Base-by-base conservation (phyloP, 2,113 vertebrate species). In the Corvus cornix region DNA sequence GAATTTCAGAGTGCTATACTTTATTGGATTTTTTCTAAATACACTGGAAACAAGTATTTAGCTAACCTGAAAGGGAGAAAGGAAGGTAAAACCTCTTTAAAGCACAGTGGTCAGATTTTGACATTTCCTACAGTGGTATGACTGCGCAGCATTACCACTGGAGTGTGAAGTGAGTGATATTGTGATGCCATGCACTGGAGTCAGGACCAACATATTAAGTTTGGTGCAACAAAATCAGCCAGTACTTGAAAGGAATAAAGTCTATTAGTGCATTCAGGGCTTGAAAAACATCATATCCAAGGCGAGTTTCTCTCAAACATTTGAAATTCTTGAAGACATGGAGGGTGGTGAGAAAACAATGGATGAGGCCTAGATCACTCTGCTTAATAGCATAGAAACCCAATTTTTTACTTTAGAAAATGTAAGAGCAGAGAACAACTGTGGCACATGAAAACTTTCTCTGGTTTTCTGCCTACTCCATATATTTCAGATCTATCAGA, bases 101-200 rank as follows among this genome's bases (percentile, higher is more conserved):
- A 15, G n/a, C 8, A 55, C 7, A 66, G 20, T 3, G 1, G 13
- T 43, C 48, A 66, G 46, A 46, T 9, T 76, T 76, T 39, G n/a
- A 6, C 46, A 20, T 82, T 35, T 73, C 26, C 39, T n/a, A 31
- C 10, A 0, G 0, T 16, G 2, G 6, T 31, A 30, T n/a, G 46
- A 43, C n/a, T 44, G n/a, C 33, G 31, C 39, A 51, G 30, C 0
- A 4, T 64, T 39, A 52, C 35, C 31, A 28, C 66, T 64, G 48
- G n/a, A n/a, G 35, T 1, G 7, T 11, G 16, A 66, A 46, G 44
- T 62, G 64, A 84, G 11, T 37, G 52, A 44, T 19, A 15, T 2
- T 70, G 24, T 8, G 39, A 63, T 63, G 48, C 8, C 20, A 46
- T 5, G 6, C 28, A 9, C 37, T 51, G 23, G 31, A 73, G n/a